These are phyloP conservation scores for Tromatobia lineatoria DNA, from an alignment of 2,888 invertebrate species.

Conservation along the genomic window DNA sequence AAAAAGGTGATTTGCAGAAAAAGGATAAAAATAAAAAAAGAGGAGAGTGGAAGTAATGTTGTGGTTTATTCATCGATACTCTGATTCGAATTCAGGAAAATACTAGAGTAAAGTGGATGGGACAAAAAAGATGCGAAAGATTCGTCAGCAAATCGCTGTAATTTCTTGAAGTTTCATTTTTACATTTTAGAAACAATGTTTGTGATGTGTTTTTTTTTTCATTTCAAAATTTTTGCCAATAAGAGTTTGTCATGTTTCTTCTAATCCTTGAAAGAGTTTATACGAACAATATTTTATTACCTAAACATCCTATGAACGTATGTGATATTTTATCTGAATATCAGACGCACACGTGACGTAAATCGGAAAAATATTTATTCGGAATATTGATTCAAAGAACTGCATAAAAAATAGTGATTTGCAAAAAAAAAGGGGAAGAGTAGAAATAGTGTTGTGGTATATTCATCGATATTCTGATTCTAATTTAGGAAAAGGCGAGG, in stretches of 20 bases:
- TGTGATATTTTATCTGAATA: not conserved
- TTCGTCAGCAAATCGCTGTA: no score
- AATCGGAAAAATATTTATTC: no score
- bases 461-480: slow-evolving; percentile 45
- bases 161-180: no score
- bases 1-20: not conserved
- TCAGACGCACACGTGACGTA: no score
- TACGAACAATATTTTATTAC: no score
- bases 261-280: no score
- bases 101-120: slow-evolving; percentile 7
- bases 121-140: slow-evolving; percentile 8
- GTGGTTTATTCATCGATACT: slow-evolving; percentile 48
- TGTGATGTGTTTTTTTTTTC: no score
- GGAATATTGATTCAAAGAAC: no score
- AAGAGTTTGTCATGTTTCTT: no score
- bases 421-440: not conserved
- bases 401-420: not conserved
- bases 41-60: not conserved
- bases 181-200: no score
- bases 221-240: no score
- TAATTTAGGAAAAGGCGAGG: slow-evolving; percentile 31
- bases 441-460: slow-evolving; percentile 7
- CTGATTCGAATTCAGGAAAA: slow-evolving; percentile 31
- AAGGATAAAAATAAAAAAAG: not conserved
- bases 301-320: not conserved